Conservation (phyloP, 1,140 invertebrate genomes). For the Drosophila cardini region DNA sequence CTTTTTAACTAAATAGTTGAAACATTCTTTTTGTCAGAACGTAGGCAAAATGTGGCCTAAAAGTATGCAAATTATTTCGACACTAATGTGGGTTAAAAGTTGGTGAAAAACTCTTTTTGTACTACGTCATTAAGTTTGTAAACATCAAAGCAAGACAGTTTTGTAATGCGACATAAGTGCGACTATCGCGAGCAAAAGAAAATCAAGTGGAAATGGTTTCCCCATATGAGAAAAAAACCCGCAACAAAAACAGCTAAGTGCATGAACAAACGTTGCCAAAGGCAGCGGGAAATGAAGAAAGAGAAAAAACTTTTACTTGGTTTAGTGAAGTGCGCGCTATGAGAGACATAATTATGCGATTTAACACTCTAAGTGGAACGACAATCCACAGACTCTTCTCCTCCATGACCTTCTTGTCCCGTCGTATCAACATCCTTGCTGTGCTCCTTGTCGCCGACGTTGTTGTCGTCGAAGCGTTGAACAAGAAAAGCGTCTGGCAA, state of each 20-base stretch:
- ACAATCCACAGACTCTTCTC: slow-evolving; percentile 31
- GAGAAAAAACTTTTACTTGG: slow-evolving; percentile 59
- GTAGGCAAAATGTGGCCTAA: slow-evolving; percentile 25
- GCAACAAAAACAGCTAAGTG: slow-evolving; percentile 10
- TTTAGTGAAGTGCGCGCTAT: slow-evolving; percentile 79
- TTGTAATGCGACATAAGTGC: slow-evolving; percentile 26
- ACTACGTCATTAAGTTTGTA: slow-evolving; percentile 62
- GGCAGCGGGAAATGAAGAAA: slow-evolving; percentile 17
- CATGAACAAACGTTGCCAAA: slow-evolving; percentile 50
- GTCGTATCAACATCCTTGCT: slow-evolving; percentile 25
- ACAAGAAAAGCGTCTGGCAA: slow-evolving; percentile 71
- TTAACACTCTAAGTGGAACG: slow-evolving; percentile 78
- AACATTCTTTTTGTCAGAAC: slow-evolving; percentile 30
- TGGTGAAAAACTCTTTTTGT: slow-evolving; percentile 36
- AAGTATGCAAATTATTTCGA: slow-evolving; percentile 77
- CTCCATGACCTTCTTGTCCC: background rate
- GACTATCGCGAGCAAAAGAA: slow-evolving; percentile 30
- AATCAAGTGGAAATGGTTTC: slow-evolving; percentile 47
- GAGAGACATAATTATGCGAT: slow-evolving; percentile 82
- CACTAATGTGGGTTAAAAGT: slow-evolving; percentile 67
- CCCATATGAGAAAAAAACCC: slow-evolving; percentile 44
- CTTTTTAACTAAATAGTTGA: slow-evolving; percentile 28
- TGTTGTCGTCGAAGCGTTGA: slow-evolving; percentile 48
- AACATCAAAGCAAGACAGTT: slow-evolving; percentile 38
- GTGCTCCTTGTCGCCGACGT: slow-evolving; percentile 14